These are phyloP conservation scores for Hypercompe scribonia DNA, from an alignment of 2,888 invertebrate species.

Conservation along the genomic window DNA sequence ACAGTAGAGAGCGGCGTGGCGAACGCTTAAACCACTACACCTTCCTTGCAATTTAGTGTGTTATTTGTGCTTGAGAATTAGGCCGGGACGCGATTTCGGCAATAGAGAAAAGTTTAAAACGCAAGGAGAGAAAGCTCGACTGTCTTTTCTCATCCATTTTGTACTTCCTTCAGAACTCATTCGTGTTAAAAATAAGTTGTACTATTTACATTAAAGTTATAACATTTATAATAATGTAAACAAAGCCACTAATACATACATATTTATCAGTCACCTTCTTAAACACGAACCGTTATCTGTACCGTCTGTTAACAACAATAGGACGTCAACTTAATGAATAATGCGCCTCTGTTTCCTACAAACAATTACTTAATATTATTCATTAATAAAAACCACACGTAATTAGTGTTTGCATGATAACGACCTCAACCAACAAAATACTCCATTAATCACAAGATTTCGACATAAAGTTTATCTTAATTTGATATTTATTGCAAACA, in stretches of 20 bases:
- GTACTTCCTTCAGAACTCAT: neutral
- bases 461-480: slow-evolving; percentile 3
- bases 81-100: too few relatives aligned
- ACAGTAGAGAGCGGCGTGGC: too few relatives aligned
- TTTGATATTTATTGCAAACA: slow-evolving; percentile 1
- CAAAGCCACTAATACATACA: neutral
- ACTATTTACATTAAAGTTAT: neutral
- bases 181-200: neutral
- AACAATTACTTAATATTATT: slow-evolving; percentile 33
- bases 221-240: neutral
- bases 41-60: too few relatives aligned
- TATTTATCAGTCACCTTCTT: slow-evolving; percentile 2
- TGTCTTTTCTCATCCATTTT: fast-evolving
- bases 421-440: neutral
- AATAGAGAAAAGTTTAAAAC: too few relatives aligned
- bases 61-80: too few relatives aligned
- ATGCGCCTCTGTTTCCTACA: slow-evolving; percentile 31
- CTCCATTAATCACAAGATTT: slow-evolving; percentile 7
- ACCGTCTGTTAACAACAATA: slow-evolving; percentile 13
- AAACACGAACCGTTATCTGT: slow-evolving; percentile 2
- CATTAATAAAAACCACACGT: slow-evolving; percentile 25
- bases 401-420: slow-evolving; percentile 23
- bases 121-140: too few relatives aligned
- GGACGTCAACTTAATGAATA: slow-evolving; percentile 5
- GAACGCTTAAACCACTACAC: too few relatives aligned